Evolutionary conservation across 2,113 vertebrate genomes (phyloP).

Genomic region (Myrmophylax atrothorax): DNA sequence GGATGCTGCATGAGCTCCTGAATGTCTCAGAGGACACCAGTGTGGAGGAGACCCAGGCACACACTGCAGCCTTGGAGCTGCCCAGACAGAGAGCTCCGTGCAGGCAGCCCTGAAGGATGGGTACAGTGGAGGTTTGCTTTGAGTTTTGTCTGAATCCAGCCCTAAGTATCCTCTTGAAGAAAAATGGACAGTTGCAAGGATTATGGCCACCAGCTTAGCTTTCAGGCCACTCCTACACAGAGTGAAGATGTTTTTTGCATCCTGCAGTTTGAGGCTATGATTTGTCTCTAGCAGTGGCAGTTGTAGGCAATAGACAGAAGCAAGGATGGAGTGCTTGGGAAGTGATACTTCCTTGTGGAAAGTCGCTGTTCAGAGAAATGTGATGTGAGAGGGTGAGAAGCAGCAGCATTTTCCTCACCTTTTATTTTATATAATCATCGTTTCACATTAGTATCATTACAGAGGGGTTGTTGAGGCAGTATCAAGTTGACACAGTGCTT

Average conservation of each 20-base stretch:
- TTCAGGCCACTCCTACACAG: neutral
- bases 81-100: neutral
- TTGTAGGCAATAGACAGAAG: neutral
- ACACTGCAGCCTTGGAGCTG: neutral
- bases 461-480: neutral
- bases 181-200: neutral
- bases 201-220: neutral
- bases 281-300: neutral
- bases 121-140: neutral
- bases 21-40: rapidly evolving
- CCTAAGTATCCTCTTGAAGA: neutral
- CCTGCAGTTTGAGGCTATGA: rapidly evolving
- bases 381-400: neutral
- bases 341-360: neutral
- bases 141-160: neutral
- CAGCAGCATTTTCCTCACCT: neutral
- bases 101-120: neutral
- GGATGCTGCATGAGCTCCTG: rapidly evolving
- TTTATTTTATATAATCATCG: neutral
- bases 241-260: neutral
- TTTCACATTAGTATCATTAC: neutral
- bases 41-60: neutral
- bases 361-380: neutral
- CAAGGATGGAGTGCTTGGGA: neutral
- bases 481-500: neutral